These are phyloP conservation scores for Melipona bicolor DNA, from an alignment of 2,888 invertebrate species.

Conservation along the genomic window DNA sequence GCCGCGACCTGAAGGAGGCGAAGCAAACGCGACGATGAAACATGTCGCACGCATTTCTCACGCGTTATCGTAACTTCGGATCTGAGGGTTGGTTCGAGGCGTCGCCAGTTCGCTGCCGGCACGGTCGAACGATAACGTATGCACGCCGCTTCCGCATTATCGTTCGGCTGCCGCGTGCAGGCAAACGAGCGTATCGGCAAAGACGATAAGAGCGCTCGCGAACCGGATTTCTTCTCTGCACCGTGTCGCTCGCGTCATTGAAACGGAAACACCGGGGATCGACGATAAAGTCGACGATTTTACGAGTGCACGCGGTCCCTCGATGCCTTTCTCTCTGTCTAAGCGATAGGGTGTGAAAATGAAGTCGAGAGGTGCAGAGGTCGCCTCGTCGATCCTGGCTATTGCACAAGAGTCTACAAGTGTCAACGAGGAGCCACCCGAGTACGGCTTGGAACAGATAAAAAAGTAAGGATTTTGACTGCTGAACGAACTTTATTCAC, in stretches of 20 bases:
- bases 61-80: conserved; percentile 65
- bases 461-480: too few relatives aligned
- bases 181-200: conserved; percentile 57
- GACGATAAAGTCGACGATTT: conserved; percentile 31
- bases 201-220: conserved; percentile 27
- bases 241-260: conserved; percentile 22
- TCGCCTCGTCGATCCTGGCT: too few relatives aligned
- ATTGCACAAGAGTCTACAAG: too few relatives aligned
- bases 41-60: conserved; percentile 69
- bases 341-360: neutral
- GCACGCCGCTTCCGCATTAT: conserved; percentile 59
- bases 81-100: conserved; percentile 55
- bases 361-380: neutral
- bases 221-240: conserved; percentile 41
- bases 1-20: conserved; percentile 36
- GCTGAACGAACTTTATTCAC: too few relatives aligned
- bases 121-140: conserved; percentile 66
- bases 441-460: too few relatives aligned
- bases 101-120: conserved; percentile 39
- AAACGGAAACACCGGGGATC: conserved; percentile 23
- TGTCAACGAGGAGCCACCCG: too few relatives aligned
- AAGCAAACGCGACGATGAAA: conserved; percentile 65
- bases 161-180: conserved; percentile 12
- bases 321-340: neutral
- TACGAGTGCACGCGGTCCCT: conserved; percentile 6